Evolutionary conservation across 1,140 invertebrate genomes (phyloP).

Genomic region (Neotoxoptera formosana): DNA sequence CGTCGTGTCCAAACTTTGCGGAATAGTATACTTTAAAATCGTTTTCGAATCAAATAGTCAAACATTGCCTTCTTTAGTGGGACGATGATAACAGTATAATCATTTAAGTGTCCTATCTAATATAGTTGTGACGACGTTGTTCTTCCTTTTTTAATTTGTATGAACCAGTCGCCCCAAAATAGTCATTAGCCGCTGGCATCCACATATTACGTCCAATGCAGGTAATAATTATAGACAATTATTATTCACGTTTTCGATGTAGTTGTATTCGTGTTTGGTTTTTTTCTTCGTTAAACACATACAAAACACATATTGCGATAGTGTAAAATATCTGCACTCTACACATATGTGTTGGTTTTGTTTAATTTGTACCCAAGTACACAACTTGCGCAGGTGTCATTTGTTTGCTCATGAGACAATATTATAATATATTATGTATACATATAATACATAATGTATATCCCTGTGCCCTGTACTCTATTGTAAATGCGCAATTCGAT

Average conservation of each 20-base stretch:
- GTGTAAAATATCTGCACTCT: not conserved
- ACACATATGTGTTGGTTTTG: not conserved
- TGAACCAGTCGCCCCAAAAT: not conserved
- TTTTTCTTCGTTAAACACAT: not conserved
- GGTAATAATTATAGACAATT: constrained; percentile 19
- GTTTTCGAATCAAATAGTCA: not conserved
- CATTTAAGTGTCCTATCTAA: not conserved
- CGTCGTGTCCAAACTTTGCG: not conserved
- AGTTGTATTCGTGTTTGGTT: not conserved
- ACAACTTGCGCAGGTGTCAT: not conserved
- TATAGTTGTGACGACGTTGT: not conserved
- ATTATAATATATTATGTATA: not conserved
- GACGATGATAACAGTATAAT: not conserved
- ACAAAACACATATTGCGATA: not conserved
- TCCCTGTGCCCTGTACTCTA: not conserved
- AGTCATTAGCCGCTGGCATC: not conserved
- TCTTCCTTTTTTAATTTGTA: not conserved
- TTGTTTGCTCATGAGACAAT: not conserved
- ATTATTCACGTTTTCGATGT: not conserved
- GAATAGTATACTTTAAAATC: not conserved
- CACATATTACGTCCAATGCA: not conserved
- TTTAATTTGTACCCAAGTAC: not conserved
- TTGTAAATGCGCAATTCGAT: not conserved
- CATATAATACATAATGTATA: no score
- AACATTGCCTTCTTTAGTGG: not conserved